Conservation (phyloP, 2,888 invertebrate genomes). For the Andrena dorsata region DNA sequence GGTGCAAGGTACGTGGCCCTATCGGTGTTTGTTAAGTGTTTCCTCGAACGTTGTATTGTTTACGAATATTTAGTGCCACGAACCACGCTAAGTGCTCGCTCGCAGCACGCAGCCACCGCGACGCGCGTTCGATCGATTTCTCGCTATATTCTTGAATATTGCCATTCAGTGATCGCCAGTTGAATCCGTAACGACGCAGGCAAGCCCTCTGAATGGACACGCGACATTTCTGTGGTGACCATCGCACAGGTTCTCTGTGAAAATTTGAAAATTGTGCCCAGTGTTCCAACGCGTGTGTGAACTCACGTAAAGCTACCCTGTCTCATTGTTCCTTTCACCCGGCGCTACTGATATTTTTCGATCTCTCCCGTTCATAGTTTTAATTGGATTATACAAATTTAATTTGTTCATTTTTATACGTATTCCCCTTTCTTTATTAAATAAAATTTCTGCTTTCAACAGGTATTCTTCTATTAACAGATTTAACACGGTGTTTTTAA, state of each 20-base stretch:
- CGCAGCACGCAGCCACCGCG: slow-evolving; percentile 45
- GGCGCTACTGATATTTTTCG: not conserved
- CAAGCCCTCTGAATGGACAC: not conserved
- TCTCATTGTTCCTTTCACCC: not conserved
- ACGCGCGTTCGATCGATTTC: slow-evolving; percentile 65
- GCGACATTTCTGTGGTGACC: not conserved
- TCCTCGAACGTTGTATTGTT: slow-evolving; percentile 56
- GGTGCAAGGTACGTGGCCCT: slow-evolving; percentile 64
- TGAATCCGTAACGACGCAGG: slow-evolving; percentile 18
- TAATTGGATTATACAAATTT: not conserved
- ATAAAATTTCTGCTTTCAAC: not conserved
- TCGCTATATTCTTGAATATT: slow-evolving; percentile 46
- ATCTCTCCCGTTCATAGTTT: not conserved
- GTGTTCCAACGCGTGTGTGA: slow-evolving; percentile 17
- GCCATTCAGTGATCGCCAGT: slow-evolving; percentile 25
- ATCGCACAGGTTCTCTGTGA: slow-evolving; percentile 25
- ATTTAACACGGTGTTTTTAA: not conserved
- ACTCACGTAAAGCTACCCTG: not conserved
- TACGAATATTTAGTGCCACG: slow-evolving; percentile 58
- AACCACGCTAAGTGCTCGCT: slow-evolving; percentile 37
- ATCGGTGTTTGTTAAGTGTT: slow-evolving; percentile 25
- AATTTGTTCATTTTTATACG: not conserved
- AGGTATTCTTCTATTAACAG: not conserved
- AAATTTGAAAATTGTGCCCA: not conserved
- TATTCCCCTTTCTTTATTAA: not conserved